Conservation (phyloP, 2,888 invertebrate species). For the Altica lythri region DNA sequence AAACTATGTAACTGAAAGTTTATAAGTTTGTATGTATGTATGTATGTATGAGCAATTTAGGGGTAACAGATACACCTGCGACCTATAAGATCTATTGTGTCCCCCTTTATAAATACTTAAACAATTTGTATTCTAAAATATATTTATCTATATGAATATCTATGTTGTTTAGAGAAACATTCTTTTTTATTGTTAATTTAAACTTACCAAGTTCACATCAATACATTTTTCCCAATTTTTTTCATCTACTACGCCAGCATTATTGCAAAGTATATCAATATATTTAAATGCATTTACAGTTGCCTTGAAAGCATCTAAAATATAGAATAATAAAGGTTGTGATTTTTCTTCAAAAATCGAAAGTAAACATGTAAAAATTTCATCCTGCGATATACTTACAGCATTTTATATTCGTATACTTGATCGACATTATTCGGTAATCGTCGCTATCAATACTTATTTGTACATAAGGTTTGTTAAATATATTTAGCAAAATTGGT, state of each 20-base stretch:
- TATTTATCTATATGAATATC: neutral
- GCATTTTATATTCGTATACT: no score
- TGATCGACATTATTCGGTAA: no score
- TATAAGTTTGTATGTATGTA: no score
- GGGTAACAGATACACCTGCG: neutral
- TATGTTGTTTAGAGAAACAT: neutral
- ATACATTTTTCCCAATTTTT: constrained; percentile 29
- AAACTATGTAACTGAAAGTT: no score
- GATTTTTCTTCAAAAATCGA: neutral
- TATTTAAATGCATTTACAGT: constrained; percentile 33
- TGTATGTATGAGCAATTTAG: neutral
- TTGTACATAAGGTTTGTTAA: no score
- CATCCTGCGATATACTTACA: no score
- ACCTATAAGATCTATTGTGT: no score
- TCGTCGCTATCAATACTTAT: no score
- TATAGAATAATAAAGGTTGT: neutral
- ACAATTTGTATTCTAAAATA: neutral
- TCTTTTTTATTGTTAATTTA: neutral
- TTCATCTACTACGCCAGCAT: constrained; percentile 34
- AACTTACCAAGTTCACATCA: constrained; percentile 34
- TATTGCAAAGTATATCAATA: constrained; percentile 34
- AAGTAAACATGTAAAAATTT: no score
- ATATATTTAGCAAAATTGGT: no score
- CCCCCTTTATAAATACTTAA: no score
- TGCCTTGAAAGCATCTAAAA: constrained; percentile 35